Percentiles rank a stretch among this genome's conserved stretches.
Evolutionary conservation across 1,140 invertebrate species (phyloP).

Genomic region (Lordiphosa collinella): DNA sequence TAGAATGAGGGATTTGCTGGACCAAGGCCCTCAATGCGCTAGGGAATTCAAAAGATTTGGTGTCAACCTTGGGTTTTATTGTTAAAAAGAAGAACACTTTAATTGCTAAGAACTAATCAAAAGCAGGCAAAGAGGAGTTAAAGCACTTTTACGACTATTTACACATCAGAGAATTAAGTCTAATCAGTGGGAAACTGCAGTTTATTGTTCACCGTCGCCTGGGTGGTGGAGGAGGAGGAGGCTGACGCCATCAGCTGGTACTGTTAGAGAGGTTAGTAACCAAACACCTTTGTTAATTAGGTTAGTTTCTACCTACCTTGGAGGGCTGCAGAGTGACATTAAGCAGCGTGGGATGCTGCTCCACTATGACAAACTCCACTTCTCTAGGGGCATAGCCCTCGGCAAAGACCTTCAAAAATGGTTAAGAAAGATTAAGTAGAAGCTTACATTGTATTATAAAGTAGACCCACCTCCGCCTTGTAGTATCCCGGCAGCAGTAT

Average conservation of each 20-base stretch:
- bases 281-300: neutral
- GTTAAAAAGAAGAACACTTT: no score
- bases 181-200: slow-evolving; percentile 50
- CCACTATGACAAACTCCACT: slow-evolving; percentile 92
- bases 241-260: neutral
- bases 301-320: slow-evolving; percentile 83
- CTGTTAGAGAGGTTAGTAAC: slow-evolving; percentile 25
- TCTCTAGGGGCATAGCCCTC: slow-evolving; percentile 91
- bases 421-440: neutral
- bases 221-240: slow-evolving; percentile 5
- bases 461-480: slow-evolving; percentile 86
- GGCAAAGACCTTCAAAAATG: slow-evolving; percentile 85
- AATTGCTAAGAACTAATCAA: no score
- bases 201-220: slow-evolving; percentile 35
- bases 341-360: slow-evolving; percentile 89
- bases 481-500: slow-evolving; percentile 91
- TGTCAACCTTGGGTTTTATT: neutral
- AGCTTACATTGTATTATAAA: neutral
- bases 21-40: slow-evolving; percentile 61
- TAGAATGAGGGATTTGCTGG: slow-evolving; percentile 42
- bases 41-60: slow-evolving; percentile 5
- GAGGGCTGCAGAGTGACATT: slow-evolving; percentile 90
- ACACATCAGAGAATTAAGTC: neutral
- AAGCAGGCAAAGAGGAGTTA: neutral
- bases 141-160: slow-evolving; percentile 12